Base-by-base conservation (phyloP, 2,888 invertebrate species). In the Cheilosia grossa region DNA sequence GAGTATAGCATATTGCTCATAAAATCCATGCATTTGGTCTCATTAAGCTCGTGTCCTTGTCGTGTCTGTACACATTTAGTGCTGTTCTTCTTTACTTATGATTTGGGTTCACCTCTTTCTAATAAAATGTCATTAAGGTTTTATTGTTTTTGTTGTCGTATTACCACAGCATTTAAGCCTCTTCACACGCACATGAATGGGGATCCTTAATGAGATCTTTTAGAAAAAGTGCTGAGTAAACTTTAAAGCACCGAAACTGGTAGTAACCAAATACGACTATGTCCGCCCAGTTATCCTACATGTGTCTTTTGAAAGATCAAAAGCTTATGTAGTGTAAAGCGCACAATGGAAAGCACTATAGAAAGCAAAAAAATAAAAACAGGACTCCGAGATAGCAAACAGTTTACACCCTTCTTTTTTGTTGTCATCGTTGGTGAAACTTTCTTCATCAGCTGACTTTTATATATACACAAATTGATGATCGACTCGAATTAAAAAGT, bases 371-470 rank as follows among this genome's bases (percentile, higher is more conserved):
- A 6, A 27, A 53, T 27, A 53, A 27, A 53, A 27, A 21, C 37
- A 54, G 27, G 44, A 44, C 2, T 5, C 19, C 0, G 13, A 21
- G 15, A 13, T 47, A 56, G 27, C 44, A 44, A n/a, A 10, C 17
- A 17, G 54, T 54, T 54, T 33, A 21, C 56, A 13, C 44, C 42
- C 53, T n/a, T 27, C 42, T 7, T 13, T 19, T n/a, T 30, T 56
- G 4, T 63, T 40, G 21, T 49, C 19, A 13, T 24, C 15, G 6
- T 64, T 61, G 53, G 13, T 13, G 42, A 82, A 82, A 82, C 59
- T 82, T 82, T 72, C 66, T 67, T 72, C 78, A 82, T 82, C 70
- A 72, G 77, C 66, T 72, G 78, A 82, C 82, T 82, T 82, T 82
- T 77, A 77, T 82, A 77, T 70, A 30, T 30, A 70, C 81, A 59